A percentile compares a stretch with the other conserved stretches of the same genome.
phyloP scores from a whole-genome alignment of 1,140 invertebrate species.

The Schmidtea mediterranea region DNA sequence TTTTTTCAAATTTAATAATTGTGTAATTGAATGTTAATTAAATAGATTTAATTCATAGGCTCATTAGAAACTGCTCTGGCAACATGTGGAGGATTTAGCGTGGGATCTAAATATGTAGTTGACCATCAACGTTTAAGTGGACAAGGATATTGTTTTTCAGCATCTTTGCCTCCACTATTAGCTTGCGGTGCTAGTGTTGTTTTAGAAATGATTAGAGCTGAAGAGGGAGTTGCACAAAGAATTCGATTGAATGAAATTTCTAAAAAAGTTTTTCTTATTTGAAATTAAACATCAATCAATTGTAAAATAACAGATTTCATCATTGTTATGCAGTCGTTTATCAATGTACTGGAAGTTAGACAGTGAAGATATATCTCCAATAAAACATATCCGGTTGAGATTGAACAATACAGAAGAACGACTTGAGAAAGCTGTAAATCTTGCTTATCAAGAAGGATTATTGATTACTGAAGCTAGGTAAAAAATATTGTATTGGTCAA shows the following conservation, averaged over 20 bases:
- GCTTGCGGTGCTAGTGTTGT: not conserved
- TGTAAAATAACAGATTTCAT: not conserved
- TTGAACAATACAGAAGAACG: not conserved
- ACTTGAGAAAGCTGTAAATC: no score
- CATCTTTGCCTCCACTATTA: slow-evolving; percentile 61
- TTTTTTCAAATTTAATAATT: not conserved
- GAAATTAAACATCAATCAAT: no score
- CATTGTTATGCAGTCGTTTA: not conserved
- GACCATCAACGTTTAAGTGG: slow-evolving; percentile 53
- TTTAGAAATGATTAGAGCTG: not conserved
- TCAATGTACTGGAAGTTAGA: not conserved
- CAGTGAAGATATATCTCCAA: not conserved
- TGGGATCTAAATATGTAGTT: slow-evolving; percentile 65
- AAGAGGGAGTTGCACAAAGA: not conserved
- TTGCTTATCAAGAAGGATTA: not conserved
- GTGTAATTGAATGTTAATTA: slow-evolving; percentile 1
- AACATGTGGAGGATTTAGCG: slow-evolving; percentile 76
- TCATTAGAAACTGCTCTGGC: slow-evolving; percentile 59
- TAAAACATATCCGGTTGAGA: not conserved
- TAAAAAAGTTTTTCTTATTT: no score
- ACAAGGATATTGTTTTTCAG: slow-evolving; percentile 76
- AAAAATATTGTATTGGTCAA: no score
- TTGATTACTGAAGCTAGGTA: not conserved
- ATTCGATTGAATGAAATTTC: no score
- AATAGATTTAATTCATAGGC: slow-evolving; percentile 37